Conservation (phyloP, 1,140 invertebrate species). For the Drosophila parabipectinata region DNA sequence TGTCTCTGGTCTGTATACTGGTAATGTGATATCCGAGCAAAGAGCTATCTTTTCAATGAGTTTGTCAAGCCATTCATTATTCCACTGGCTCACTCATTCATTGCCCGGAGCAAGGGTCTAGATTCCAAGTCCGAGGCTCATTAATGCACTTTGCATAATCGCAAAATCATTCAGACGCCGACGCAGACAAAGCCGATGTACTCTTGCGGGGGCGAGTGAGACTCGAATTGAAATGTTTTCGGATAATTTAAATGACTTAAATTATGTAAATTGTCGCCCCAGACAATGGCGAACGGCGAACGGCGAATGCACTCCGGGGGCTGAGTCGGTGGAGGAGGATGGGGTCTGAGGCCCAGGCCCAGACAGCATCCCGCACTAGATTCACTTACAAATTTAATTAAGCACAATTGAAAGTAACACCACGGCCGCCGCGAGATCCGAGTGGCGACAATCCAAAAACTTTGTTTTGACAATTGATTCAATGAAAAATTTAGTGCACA, state of each 20-base stretch:
- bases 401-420: slow-evolving; percentile 84
- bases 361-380: slow-evolving; percentile 73
- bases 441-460: slow-evolving; percentile 72
- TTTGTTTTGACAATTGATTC: slow-evolving; percentile 82
- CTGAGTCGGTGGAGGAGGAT: neutral
- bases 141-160: slow-evolving; percentile 81
- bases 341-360: slow-evolving; percentile 2
- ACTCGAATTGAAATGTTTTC: slow-evolving; percentile 79
- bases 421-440: slow-evolving; percentile 57
- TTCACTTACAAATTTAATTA: slow-evolving; percentile 84
- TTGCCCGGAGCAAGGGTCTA: slow-evolving; percentile 38
- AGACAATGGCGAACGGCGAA: slow-evolving; percentile 58
- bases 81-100: slow-evolving; percentile 34
- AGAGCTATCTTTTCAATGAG: slow-evolving; percentile 49
- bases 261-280: slow-evolving; percentile 83
- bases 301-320: slow-evolving; percentile 21
- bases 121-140: slow-evolving; percentile 60
- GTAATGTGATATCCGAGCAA: slow-evolving; percentile 61
- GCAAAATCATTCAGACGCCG: slow-evolving; percentile 74
- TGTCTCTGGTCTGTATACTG: slow-evolving; percentile 62
- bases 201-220: slow-evolving; percentile 13
- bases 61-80: slow-evolving; percentile 46
- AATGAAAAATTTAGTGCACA: slow-evolving; percentile 78
- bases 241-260: slow-evolving; percentile 83
- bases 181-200: slow-evolving; percentile 38